phyloP scores from a whole-genome alignment of 2,797 vertebrate species.

The Melanogrammus aeglefinus region DNA sequence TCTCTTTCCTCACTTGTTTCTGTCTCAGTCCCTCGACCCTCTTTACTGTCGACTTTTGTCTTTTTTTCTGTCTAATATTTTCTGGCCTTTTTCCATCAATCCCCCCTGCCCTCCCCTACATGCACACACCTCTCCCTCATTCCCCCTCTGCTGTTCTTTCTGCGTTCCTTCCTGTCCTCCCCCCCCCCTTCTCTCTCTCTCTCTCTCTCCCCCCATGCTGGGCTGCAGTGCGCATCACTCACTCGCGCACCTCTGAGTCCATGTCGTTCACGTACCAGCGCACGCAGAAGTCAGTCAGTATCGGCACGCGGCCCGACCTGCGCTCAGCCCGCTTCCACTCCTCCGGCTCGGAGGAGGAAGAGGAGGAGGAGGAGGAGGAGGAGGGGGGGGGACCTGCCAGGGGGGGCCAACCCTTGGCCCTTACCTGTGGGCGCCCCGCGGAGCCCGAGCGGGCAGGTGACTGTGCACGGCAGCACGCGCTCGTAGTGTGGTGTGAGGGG shows the following conservation, averaged over 20 bases:
- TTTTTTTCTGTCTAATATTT: constrained; percentile 23
- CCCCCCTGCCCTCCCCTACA: constrained; percentile 4
- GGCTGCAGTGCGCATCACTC: constrained; percentile 88
- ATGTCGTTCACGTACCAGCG: constrained; percentile 97
- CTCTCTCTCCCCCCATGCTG: constrained; percentile 56
- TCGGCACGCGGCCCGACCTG: constrained; percentile 88
- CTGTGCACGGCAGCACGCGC: constrained; percentile 65
- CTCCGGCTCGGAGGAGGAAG: constrained; percentile 72
- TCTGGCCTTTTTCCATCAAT: constrained; percentile 30
- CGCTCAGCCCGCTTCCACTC: constrained; percentile 78
- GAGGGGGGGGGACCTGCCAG: constrained; percentile 45
- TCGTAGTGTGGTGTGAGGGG: not conserved
- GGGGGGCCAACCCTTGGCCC: constrained; percentile 58
- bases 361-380: constrained; percentile 78
- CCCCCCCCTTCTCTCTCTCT: constrained; percentile 68
- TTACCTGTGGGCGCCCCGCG: constrained; percentile 71
- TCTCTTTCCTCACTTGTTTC: constrained; percentile 1
- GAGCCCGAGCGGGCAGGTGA: constrained; percentile 89
- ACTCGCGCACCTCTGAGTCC: constrained; percentile 91
- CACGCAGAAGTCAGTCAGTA: constrained; percentile 90
- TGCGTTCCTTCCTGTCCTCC: constrained; percentile 29
- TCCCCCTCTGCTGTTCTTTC: constrained; percentile 30
- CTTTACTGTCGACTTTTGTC: constrained; percentile 8
- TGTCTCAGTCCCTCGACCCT: constrained; percentile 24
- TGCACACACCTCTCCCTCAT: constrained; percentile 58